Conservation (phyloP, 2,113 vertebrate species). For the Eurystomus gularis region DNA sequence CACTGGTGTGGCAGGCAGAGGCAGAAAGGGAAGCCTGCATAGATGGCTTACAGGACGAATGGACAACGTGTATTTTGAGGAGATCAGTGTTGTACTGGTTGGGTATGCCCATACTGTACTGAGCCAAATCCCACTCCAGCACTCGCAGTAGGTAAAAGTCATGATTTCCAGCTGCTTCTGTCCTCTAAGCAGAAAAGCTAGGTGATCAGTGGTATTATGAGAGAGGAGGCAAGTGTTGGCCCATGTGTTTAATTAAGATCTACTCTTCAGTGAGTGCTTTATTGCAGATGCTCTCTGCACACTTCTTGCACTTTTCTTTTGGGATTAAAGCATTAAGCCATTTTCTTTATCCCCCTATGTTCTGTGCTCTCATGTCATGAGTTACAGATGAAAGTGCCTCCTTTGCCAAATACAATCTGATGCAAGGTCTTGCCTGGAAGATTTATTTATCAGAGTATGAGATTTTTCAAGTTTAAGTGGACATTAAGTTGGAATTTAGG, state of each 20-base stretch:
- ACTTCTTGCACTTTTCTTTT: neutral
- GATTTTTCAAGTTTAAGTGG: neutral
- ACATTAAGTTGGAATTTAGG: neutral
- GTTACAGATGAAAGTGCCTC: neutral
- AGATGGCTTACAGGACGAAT: fast-evolving
- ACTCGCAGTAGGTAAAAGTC: neutral
- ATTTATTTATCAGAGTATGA: neutral
- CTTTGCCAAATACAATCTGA: neutral
- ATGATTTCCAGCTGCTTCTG: neutral
- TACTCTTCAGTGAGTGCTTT: neutral
- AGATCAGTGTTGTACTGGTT: neutral
- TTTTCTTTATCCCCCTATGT: neutral
- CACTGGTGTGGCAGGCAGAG: neutral
- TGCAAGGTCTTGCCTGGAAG: neutral
- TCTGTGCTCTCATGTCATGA: neutral
- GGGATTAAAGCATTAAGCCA: neutral
- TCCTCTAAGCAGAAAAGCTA: neutral
- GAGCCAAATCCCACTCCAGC: neutral
- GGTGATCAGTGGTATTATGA: neutral
- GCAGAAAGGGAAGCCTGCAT: neutral
- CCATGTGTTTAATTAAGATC: neutral
- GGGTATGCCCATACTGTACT: neutral
- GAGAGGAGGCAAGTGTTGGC: neutral
- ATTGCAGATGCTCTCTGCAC: neutral
- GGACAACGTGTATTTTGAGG: neutral